These are phyloP conservation scores for Pollenia angustigena DNA, from an alignment of 2,888 invertebrate genomes.

Conservation along the genomic window DNA sequence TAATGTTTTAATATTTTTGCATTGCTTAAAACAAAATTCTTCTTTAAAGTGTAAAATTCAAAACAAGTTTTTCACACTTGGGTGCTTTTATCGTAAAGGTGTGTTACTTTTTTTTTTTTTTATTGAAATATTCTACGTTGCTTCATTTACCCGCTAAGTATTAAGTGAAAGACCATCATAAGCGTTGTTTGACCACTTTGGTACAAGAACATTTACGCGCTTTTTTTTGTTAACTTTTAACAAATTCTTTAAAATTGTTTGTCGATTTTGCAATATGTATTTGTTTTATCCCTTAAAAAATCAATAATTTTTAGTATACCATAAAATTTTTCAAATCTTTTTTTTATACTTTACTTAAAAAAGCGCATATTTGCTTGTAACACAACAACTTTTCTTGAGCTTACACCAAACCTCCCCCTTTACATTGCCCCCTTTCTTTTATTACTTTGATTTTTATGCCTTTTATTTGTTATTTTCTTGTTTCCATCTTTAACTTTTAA, in stretches of 20 bases:
- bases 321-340: slow-evolving; percentile 40
- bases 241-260: background rate
- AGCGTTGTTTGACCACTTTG: slow-evolving; percentile 80
- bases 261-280: background rate
- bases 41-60: slow-evolving; percentile 15
- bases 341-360: slow-evolving; percentile 23
- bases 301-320: slow-evolving; percentile 71
- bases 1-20: background rate
- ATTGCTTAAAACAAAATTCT: slow-evolving; percentile 20
- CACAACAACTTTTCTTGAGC: slow-evolving; percentile 21
- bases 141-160: slow-evolving; percentile 55
- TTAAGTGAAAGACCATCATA: slow-evolving; percentile 32
- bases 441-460: slow-evolving; percentile 7
- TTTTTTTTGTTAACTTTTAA: slow-evolving; percentile 70
- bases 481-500: slow-evolving; percentile 12
- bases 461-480: background rate
- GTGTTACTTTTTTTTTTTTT: slow-evolving; percentile 68
- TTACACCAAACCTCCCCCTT: slow-evolving; percentile 19
- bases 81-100: slow-evolving; percentile 64
- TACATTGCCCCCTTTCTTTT: background rate
- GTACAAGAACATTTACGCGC: slow-evolving; percentile 75
- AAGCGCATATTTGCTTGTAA: slow-evolving; percentile 52
- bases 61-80: slow-evolving; percentile 74
- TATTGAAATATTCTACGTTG: background rate
- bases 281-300: slow-evolving; percentile 35